Evolutionary conservation across 2,113 vertebrate genomes (phyloP), one percentile per base, ranked within the genome.

Genomic region (Corythornis madagascariensis): DNA sequence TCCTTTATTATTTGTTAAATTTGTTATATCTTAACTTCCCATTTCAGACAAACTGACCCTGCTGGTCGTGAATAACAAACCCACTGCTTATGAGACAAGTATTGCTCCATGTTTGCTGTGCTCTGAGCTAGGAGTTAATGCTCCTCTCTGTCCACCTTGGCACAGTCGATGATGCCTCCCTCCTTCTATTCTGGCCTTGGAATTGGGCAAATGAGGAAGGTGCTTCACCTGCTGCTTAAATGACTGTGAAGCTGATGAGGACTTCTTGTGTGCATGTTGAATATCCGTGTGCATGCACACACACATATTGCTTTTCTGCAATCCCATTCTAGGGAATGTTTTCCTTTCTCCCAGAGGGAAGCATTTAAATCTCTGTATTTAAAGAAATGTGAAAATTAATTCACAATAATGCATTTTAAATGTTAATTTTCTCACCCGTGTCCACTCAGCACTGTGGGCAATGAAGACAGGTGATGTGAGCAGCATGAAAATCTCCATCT

Each of bases 241-340:
- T 18, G 17, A 25, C 83, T 48, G 11, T 61, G 83, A 40, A 79
- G 59, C 70, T 78, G 71, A 40, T 33, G 77, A 53, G 7, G 14
- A 40, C 15, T 82, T 83, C 33, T 84, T 4, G 0, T 57, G 35
- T 50, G 29, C 21, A 7, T 8, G 40, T 86, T 81, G 43, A 31
- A 6, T 88, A 70, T 33, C 16, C 47, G 40, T 0, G 0, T 55
- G 61, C 0, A 0, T 50, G 53, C n/a, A 38, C 0, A 0, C 64
- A 16, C 50, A 22, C 13, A 2, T 53, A 3, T 11, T 35, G 47
- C 5, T 42, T 74, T 64, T 90, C 38, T 74, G 52, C 33, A 40
- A 9, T 74, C 22, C 31, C 22, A 25, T 31, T 57, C 71, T 64
- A n/a, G 87, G 45, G 59, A 91, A 47, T 31, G 18, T 52, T 78